Base-by-base conservation (phyloP, 2,113 vertebrate genomes). In the Arvicanthis niloticus region DNA sequence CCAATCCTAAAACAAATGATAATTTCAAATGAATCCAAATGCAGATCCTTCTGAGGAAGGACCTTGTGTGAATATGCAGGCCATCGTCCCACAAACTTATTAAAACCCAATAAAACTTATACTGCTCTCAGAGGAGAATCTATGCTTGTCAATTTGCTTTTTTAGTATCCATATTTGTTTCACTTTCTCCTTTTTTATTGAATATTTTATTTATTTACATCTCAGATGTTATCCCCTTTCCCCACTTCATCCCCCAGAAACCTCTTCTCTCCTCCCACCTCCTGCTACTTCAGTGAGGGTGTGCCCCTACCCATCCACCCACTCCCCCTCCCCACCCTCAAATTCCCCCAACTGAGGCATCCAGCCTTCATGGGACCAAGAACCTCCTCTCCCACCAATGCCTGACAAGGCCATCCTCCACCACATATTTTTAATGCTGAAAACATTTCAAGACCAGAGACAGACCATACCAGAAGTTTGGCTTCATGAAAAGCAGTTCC, bases 21-120 rank as follows among this genome's bases (percentile, higher is more conserved):
- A 70, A 81, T 87, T 89, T 93, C 78, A 75, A 93, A 60, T n/a
- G 40, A 91, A 82, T 48, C 5, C 40, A 87, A 89, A 96, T 15
- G 8, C 0, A 37, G 6, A 51, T n/a, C 68, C 31, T 80, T 89
- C 77, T 58, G 60, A 89, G 34, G 26, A 8, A 9, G 9, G n/a
- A 15, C 24, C 60, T n/a, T 34, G 0, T 34, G 17, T 87, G 81
- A 91, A 29, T 51, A 3, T 9, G 31, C 13, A 88, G 37, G 42
- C 7, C 5, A 29, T 22, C 56, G 5, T 17, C 21, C 77, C 7
- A 84, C 3, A 42, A 91, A n/a, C n/a, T n/a, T n/a, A n/a, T n/a
- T n/a, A n/a, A 87, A 53, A 76, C 37, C 29, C 15, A 78, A n/a
- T 29, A 87, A 40, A 31, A 76, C 19, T 24, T 53, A 72, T 4